Conservation (phyloP, 2,113 vertebrate species). For the Semicossyphus pulcher region DNA sequence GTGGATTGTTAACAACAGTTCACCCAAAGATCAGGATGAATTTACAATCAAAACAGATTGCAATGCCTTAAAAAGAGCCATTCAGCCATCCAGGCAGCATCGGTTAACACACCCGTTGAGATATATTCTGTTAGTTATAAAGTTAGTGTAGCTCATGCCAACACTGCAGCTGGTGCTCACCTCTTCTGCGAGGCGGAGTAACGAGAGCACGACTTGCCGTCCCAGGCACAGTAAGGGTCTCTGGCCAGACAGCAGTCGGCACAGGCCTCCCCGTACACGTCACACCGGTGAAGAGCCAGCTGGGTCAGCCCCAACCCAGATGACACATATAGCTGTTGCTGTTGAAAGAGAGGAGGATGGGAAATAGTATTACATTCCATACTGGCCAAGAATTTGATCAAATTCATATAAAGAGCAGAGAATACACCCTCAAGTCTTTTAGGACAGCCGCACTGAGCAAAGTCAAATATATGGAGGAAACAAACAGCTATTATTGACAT, state of each 20-base stretch:
- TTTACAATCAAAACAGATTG: not conserved
- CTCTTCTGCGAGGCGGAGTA: slow-evolving; percentile 97
- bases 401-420: not conserved
- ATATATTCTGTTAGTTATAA: slow-evolving; percentile 38
- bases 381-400: not conserved
- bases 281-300: slow-evolving; percentile 94
- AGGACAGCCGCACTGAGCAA: not conserved
- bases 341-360: slow-evolving; percentile 39
- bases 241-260: slow-evolving; percentile 97
- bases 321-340: slow-evolving; percentile 98
- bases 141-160: slow-evolving; percentile 38
- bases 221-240: slow-evolving; percentile 98
- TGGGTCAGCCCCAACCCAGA: slow-evolving; percentile 93
- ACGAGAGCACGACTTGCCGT: slow-evolving; percentile 94
- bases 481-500: not conserved
- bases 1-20: slow-evolving; percentile 4
- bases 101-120: not conserved
- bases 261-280: slow-evolving; percentile 93
- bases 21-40: not conserved
- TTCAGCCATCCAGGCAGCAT: slow-evolving; percentile 37
- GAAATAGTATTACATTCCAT: not conserved
- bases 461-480: not conserved
- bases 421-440: not conserved
- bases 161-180: slow-evolving; percentile 72
- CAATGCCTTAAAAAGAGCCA: slow-evolving; percentile 38